Evolutionary conservation across 2,113 vertebrate species (phyloP), one percentile per base, ranked within the genome.

Genomic region (Rhinichthys klamathensis): DNA sequence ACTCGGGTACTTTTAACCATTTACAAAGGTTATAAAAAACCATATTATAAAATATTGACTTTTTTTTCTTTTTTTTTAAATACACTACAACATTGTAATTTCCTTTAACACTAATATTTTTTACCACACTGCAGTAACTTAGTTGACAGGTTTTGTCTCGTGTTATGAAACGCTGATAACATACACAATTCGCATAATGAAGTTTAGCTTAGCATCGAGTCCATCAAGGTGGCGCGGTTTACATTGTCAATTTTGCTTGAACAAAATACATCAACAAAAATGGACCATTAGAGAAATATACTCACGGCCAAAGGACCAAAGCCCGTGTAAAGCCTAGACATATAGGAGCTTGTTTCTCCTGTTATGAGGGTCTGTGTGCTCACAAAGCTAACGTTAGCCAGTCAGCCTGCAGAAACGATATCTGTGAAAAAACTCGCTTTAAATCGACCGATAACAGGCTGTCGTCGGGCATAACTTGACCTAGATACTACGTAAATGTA

Each of bases 271-370:
- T 10, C 41, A 69, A 18, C 18, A 56, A 18, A 44, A 49, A 32
- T 38, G 2, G 1, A 35, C 18, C 25, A 76, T 30, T 75, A 23
- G 6, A 30, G 1, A 74, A 32, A 67, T 38, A 70, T 85, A 94
- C 94, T 93, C 85, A 94, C 93, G 90, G 89, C 90, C 92, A 82
- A 87, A 85, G 88, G 84, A 86, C 61, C 91, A 87, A 88, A 84
- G 90, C 84, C 86, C 89, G 84, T 79, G 0, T 67, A 61, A 70
- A 82, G 16, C 11, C 51, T 58, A 21, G 30, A 56, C 79, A 79
- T 85, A 75, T 76, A n/a, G 21, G 23, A 88, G 85, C 77, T 58
- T 72, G 30, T 41, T 56, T 51, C 80, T 54, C 49, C 65, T 72
- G 49, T 25, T 56, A 38, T 56, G 46, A 56, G 21, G 6, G 44